phyloP scores from a whole-genome alignment of 2,113 vertebrate species.

The Thunnus thynnus region DNA sequence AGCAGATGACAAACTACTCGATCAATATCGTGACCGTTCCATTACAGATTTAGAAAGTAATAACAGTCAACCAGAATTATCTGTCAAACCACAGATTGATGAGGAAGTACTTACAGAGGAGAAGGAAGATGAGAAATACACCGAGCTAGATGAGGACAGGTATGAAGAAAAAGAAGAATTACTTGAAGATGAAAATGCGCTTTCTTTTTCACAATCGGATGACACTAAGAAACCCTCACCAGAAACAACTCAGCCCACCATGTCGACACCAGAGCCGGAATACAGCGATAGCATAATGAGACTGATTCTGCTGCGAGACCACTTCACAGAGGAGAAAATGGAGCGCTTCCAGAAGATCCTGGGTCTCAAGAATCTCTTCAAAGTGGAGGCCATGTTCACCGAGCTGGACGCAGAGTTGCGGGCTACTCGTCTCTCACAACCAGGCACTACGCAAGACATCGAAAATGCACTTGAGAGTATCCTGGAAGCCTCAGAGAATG shows the following conservation, averaged over 20 bases:
- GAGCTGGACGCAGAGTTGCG: constrained; percentile 89
- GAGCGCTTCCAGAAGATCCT: constrained; percentile 86
- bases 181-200: constrained; percentile 95
- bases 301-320: constrained; percentile 85
- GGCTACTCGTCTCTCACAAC: constrained; percentile 72
- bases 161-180: constrained; percentile 79
- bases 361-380: constrained; percentile 81
- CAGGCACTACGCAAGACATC: constrained; percentile 71
- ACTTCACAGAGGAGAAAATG: constrained; percentile 86
- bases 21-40: constrained; percentile 7
- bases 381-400: constrained; percentile 89
- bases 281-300: constrained; percentile 79
- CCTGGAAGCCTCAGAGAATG: constrained; percentile 88
- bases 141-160: constrained; percentile 4
- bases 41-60: constrained; percentile 31
- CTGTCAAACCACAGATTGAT: constrained; percentile 15
- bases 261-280: constrained; percentile 54
- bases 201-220: constrained; percentile 46
- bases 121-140: not conserved
- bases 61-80: constrained; percentile 17
- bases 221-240: not conserved
- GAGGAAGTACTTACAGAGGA: constrained; percentile 22
- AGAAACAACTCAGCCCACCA: not conserved
- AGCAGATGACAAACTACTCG: constrained; percentile 3
- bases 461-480: constrained; percentile 90